A percentile compares a stretch with the other conserved stretches of the same genome.
phyloP scores from a whole-genome alignment of 2,888 invertebrate species.

The Polymixis flavicincta region DNA sequence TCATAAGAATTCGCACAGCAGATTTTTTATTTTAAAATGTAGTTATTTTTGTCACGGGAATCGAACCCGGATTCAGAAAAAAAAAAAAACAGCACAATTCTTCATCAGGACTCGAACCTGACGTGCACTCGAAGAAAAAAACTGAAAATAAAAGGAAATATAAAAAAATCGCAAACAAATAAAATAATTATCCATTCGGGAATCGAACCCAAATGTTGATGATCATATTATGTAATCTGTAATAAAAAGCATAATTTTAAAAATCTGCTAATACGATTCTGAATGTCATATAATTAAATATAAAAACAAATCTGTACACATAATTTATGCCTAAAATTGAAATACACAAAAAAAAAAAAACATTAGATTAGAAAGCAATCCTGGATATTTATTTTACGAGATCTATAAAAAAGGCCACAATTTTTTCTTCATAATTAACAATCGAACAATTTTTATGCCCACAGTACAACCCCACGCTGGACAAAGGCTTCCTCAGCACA shows the following conservation, averaged over 20 bases:
- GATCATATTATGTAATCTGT: not conserved
- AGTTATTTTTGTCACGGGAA: slow-evolving; percentile 18
- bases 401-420: not conserved
- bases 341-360: not conserved
- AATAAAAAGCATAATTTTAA: not conserved
- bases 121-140: not conserved
- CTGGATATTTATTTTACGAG: no score
- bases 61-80: slow-evolving; percentile 47
- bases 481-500: not conserved
- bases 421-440: not conserved
- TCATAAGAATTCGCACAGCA: slow-evolving; percentile 46
- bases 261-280: slow-evolving; percentile 27
- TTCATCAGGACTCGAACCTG: slow-evolving; percentile 55
- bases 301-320: not conserved
- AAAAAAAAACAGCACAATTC: not conserved
- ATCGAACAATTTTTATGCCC: not conserved
- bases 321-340: not conserved
- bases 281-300: not conserved
- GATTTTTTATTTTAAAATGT: slow-evolving; percentile 2
- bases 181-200: slow-evolving; percentile 7
- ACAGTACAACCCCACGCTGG: not conserved
- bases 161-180: slow-evolving; percentile 11
- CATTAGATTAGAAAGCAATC: not conserved
- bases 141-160: not conserved
- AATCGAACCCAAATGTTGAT: slow-evolving; percentile 47